Conservation (phyloP, 2,888 invertebrate genomes). For the Lasioglossum pauxillum region DNA sequence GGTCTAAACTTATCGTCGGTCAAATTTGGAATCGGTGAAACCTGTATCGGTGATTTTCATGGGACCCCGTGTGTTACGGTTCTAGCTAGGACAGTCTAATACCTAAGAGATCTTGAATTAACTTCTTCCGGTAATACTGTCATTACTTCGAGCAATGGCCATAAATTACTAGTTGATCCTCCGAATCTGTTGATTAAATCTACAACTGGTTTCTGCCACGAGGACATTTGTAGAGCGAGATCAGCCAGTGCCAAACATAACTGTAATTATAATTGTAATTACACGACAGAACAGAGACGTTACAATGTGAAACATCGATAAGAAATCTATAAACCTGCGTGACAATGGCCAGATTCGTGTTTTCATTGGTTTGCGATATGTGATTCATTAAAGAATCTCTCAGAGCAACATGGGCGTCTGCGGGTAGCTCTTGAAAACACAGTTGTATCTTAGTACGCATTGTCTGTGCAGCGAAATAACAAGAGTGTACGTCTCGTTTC, state of each 20-base stretch:
- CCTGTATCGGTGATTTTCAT: no score
- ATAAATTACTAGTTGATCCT: slow-evolving; percentile 87
- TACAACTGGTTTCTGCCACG: slow-evolving; percentile 95
- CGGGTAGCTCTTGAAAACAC: slow-evolving; percentile 95
- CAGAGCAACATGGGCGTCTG: slow-evolving; percentile 92
- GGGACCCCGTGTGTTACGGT: not conserved
- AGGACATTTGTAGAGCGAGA: slow-evolving; percentile 95
- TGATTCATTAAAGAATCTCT: slow-evolving; percentile 96
- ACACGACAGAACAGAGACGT: not conserved
- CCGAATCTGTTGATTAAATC: slow-evolving; percentile 93
- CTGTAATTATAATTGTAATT: slow-evolving; percentile 79
- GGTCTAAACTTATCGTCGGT: no score
- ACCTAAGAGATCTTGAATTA: slow-evolving; percentile 90
- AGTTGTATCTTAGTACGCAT: slow-evolving; percentile 98
- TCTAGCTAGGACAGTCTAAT: slow-evolving; percentile 2
- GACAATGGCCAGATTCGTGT: slow-evolving; percentile 93
- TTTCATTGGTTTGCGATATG: slow-evolving; percentile 91
- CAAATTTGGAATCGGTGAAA: no score
- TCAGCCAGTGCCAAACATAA: slow-evolving; percentile 97
- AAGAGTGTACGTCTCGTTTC: slow-evolving; percentile 95
- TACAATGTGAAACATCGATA: not conserved
- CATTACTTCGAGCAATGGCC: slow-evolving; percentile 95
- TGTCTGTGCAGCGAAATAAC: slow-evolving; percentile 99
- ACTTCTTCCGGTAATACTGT: slow-evolving; percentile 98
- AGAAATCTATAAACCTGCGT: slow-evolving; percentile 87